Conservation (phyloP, 2,797 vertebrate species). For the Vespertilio murinus region DNA sequence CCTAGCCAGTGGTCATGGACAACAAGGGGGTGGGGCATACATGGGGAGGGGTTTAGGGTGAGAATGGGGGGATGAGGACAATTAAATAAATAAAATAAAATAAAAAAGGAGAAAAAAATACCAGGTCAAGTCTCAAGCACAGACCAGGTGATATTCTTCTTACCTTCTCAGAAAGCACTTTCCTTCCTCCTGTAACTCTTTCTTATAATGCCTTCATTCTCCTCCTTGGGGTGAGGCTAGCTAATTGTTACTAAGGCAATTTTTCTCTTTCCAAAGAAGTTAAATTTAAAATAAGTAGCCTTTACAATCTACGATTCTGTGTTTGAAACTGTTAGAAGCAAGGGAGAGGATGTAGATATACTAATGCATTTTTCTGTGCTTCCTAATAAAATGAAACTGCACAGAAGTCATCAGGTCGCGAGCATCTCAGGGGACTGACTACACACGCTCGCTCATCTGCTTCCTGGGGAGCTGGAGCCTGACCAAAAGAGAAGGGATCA, state of each 20-base stretch:
- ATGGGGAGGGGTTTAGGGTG: too few species aligned
- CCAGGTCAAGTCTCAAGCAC: neutral
- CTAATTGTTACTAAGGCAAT: neutral
- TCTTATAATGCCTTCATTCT: neutral
- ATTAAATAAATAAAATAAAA: too few species aligned
- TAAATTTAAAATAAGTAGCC: conserved; percentile 33
- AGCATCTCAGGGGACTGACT: neutral
- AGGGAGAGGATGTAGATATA: neutral
- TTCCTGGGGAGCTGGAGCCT: neutral
- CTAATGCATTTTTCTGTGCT: neutral
- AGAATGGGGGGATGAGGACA: too few species aligned
- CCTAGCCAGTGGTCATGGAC: too few species aligned
- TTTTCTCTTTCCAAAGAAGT: neutral
- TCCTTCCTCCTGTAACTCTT: neutral
- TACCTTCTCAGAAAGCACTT: neutral
- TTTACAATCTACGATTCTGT: neutral
- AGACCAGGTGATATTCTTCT: neutral
- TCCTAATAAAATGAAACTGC: neutral
- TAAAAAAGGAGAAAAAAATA: too few species aligned
- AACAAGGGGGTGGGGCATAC: too few species aligned
- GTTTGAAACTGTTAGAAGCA: conserved; percentile 7
- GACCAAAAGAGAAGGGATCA: neutral
- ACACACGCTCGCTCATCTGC: neutral
- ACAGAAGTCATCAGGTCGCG: neutral
- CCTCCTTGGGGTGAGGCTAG: neutral